These are phyloP conservation scores for Drosophila fulvimacula DNA, from an alignment of 2,888 invertebrate species.

Conservation along the genomic window DNA sequence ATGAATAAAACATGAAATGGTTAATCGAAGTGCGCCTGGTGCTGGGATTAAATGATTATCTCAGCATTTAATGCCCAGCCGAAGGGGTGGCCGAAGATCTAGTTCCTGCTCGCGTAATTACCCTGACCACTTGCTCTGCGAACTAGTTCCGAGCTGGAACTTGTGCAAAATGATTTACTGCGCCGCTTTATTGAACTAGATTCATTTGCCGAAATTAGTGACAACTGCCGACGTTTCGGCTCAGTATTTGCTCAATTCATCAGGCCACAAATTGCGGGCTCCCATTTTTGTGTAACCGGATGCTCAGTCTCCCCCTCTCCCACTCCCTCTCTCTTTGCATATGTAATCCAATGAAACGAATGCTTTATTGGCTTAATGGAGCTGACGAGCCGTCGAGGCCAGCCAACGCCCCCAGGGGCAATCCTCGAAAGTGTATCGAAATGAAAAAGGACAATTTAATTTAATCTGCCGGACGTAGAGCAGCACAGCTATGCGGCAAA, in stretches of 20 bases:
- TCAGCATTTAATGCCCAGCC: conserved; percentile 49
- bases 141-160: conserved; percentile 39
- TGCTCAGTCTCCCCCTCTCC: conserved; percentile 19
- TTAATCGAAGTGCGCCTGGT: conserved; percentile 52
- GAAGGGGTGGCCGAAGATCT: neutral
- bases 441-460: conserved; percentile 83
- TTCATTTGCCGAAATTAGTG: conserved; percentile 59
- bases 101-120: conserved; percentile 52
- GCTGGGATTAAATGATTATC: conserved; percentile 74
- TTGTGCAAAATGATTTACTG: conserved; percentile 55
- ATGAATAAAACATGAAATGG: conserved; percentile 76
- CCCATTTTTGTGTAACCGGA: conserved; percentile 68
- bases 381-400: conserved; percentile 62
- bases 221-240: conserved; percentile 23
- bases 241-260: conserved; percentile 74
- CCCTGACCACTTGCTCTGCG: conserved; percentile 29
- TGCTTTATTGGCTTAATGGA: conserved; percentile 80
- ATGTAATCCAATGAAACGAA: conserved; percentile 81
- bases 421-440: conserved; percentile 74
- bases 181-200: conserved; percentile 33
- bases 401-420: conserved; percentile 56
- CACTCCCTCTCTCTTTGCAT: conserved; percentile 29
- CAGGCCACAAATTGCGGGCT: conserved; percentile 65
- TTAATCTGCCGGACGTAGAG: conserved; percentile 73
- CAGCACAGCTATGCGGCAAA: conserved; percentile 18